Evolutionary conservation across 2,113 vertebrate species (phyloP), one percentile per base, ranked within the genome.

Genomic region (Anseranas semipalmata): DNA sequence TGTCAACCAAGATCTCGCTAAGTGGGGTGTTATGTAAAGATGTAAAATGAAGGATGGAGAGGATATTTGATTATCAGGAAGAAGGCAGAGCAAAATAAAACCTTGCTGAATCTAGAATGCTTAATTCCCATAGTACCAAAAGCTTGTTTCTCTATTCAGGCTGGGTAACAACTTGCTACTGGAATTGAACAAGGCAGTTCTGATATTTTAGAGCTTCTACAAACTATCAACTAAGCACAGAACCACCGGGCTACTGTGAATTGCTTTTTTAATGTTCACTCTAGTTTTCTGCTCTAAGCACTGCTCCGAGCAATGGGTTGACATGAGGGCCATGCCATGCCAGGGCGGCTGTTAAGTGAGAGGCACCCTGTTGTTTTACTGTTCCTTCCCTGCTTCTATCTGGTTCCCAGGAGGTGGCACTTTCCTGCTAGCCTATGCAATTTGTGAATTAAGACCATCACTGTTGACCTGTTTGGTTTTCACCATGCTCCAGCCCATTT

Each of bases 41-140:
- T 94, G 77, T 45, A 52, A 90, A 92, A 89, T 52, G 91, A 95
- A 94, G 87, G 89, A 73, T 37, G 75, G 87, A 39, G 89, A 91
- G 37, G 75, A 92, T 71, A 96, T 96, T 90, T 83, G 95, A 95
- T 97, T 93, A 97, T 77, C 52, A n/a, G 60, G 87, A 45, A 75
- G 79, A 80, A 77, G 72, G 73, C 73, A 95, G 89, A 93, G 68
- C 35, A 72, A 95, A 95, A 79, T 70, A 72, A 89, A 79, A 16
- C 74, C 62, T 59, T 59, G 55, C 71, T 87, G 71, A 55, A 71
- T 75, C 53, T 77, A 66, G 66, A 89, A 70, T 78, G 41, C 37
- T 85, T 50, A 85, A 77, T 13, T 93, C 62, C 45, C 12, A 0
- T 55, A 55, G 58, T 12, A 41, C n/a, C 71, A 73, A 70, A 33